These are phyloP conservation scores for Hylyphantes graminicola DNA, from an alignment of 1,140 invertebrate genomes.

Conservation along the genomic window DNA sequence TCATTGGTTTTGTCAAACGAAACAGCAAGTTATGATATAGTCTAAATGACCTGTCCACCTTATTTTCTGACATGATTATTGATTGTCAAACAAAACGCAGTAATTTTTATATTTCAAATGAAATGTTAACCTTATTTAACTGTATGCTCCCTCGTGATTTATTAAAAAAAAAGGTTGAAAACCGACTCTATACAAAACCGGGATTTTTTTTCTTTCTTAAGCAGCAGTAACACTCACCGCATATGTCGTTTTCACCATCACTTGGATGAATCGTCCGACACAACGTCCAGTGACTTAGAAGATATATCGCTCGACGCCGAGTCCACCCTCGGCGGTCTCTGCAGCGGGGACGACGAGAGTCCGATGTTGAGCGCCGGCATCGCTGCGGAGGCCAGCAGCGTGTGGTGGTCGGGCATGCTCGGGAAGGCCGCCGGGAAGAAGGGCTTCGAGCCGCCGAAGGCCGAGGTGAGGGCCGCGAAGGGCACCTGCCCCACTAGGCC, in stretches of 20 bases:
- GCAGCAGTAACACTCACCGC: too few relatives aligned
- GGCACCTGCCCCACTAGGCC: conserved; percentile 47
- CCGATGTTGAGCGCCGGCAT: conserved; percentile 38
- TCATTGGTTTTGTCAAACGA: too few relatives aligned
- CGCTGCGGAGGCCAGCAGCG: conserved; percentile 13
- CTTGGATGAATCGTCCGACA: conserved; percentile 60
- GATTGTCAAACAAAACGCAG: too few relatives aligned
- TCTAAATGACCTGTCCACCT: too few relatives aligned
- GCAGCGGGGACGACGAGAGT: conserved; percentile 11
- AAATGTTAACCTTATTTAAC: too few relatives aligned
- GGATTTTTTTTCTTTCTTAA: too few relatives aligned
- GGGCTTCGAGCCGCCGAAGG: conserved; percentile 58
- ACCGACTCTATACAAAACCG: too few relatives aligned
- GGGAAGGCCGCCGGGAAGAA: conserved; percentile 61
- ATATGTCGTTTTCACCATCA: conserved; percentile 11
- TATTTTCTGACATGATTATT: too few relatives aligned
- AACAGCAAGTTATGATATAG: too few relatives aligned
- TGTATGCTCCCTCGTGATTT: too few relatives aligned
- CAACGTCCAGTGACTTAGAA: conserved; percentile 61
- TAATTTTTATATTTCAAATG: too few relatives aligned
- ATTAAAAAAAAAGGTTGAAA: too few relatives aligned
- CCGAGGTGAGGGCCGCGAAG: conserved; percentile 47
- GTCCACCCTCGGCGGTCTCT: conserved; percentile 60
- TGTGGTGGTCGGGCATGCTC: conserved; percentile 50
- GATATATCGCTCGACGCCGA: conserved; percentile 62